phyloP scores from a whole-genome alignment of 2,888 invertebrate species.

The Pollenia griseotomentosa region DNA sequence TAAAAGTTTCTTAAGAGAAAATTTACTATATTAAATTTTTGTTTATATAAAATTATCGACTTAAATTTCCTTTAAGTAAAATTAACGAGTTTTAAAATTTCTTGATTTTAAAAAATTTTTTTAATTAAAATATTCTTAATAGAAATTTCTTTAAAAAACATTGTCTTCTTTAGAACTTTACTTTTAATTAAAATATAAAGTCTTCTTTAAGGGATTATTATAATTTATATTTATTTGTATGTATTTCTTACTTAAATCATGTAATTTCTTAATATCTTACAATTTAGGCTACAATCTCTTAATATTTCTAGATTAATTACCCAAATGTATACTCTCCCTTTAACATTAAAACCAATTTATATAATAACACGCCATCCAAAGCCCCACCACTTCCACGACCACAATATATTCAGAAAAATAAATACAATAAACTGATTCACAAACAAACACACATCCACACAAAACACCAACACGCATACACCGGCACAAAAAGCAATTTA shows the following conservation, averaged over 20 bases:
- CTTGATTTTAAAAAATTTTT: no score
- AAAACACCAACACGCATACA: conserved; percentile 44
- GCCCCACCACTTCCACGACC: conserved; percentile 40
- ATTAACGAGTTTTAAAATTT: no score
- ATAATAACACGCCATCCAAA: conserved; percentile 67
- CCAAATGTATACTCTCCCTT: conserved; percentile 68
- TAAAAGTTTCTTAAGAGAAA: no score
- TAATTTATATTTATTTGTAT: conserved; percentile 12
- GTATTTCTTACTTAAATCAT: conserved; percentile 44
- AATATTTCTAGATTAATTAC: conserved; percentile 69
- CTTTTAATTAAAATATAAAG: neutral
- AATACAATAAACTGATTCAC: conserved; percentile 34
- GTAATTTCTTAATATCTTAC: conserved; percentile 49
- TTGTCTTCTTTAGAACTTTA: neutral
- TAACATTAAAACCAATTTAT: conserved; percentile 71
- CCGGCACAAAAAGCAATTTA: conserved; percentile 62
- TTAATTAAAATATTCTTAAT: no score
- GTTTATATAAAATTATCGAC: no score
- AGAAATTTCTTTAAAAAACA: no score
- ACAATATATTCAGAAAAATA: conserved; percentile 22
- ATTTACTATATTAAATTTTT: no score
- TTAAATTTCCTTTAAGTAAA: no score
- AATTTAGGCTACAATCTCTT: conserved; percentile 61
- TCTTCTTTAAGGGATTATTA: neutral
- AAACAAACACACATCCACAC: conserved; percentile 33